Evolutionary conservation across 2,888 invertebrate species (phyloP), one percentile per base, ranked within the genome.

Genomic region (Buathra laborator): DNA sequence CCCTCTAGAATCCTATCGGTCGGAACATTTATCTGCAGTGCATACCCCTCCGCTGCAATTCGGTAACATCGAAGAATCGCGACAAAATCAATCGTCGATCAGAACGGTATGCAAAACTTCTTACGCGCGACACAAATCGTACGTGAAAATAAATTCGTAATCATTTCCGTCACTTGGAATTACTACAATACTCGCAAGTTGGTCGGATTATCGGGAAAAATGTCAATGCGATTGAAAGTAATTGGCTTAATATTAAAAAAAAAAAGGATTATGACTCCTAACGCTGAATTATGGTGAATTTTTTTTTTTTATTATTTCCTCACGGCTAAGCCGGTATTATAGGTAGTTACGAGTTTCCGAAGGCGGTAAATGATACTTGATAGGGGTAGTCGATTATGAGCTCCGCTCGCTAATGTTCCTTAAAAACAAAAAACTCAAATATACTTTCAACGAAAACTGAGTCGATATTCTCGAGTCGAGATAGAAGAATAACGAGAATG

Each of bases 11-110:
- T 44, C 64, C 56, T 32, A 56, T 62, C 79, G 56, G 59, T 56
- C 37, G 48, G 12, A 66, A 51, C 64, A 44, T 85, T 80, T 77
- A 77, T 77, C 77, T 80, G 80, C 77, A 83, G 4, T 77, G 72
- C 59, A 80, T 76, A 29, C 44, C 64, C 70, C 74, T 62, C 24
- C 24, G 3, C 24, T 24, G 24, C 24, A 24, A 24, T 24, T 24
- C 2, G 24, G 24, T 24, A 24, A 24, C 3, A 24, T 2, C 24
- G 3, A 24, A 24, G 62, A 59, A 81, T 19, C 19, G 19, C 1
- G 24, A 67, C 66, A 16, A 16, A 75, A 59, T 68, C 51, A 68
- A 75, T 37, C 74, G 51, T 64, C 44, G 64, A 16, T 32, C 48
- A 5, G 37, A 7, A 48, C 81, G 24, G 44, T 64, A 24, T 43